Evolutionary conservation across 2,888 invertebrate species (phyloP), one percentile per base, ranked within the genome.

Genomic region (Xestia c-nigrum): DNA sequence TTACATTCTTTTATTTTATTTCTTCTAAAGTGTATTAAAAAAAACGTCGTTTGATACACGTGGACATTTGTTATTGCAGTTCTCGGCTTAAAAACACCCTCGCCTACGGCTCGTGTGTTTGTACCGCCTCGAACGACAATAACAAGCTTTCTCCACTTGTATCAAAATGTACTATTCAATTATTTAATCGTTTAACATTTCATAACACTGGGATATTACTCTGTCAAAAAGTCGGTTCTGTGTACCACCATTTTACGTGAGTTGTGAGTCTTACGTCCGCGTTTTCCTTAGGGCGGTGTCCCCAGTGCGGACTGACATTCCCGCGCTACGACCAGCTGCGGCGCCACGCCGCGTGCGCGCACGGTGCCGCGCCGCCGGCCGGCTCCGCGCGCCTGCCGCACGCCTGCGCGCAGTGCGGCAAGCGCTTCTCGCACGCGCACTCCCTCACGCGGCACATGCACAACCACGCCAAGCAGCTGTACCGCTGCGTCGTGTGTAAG

Each of bases 401-500:
- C 85, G 94, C 95, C 43, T 96, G 96, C 93, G 80, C 91, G 72
- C 94, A 94, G 92, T 96, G 96, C 94, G 95, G 96, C 76, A 95
- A 95, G 93, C 91, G 95, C 63, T 96, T 95, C 94, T 90, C 91
- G 5, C 95, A 94, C 91, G 94, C 94, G 88, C 95, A 95, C 92
- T 94, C 95, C 52, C 94, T 97, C 85, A 95, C 96, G 0, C 81
- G 96, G 0, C 96, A 97, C 90, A 92, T 95, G 91, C 96, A 96
- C 90, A 96, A 97, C 91, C 96, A 76, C 65, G 75, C 76, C 91
- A 95, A 95, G 87, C 96, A 96, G 87, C 94, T 96, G 3, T 96
- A 96, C 92, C 87, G 96, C 52, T 97, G 97, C 83, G 97, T 97
- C 86, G 97, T 97, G 0, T 97, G 97, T 89, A 96, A 86, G 87